phyloP scores from a whole-genome alignment of 2,888 invertebrate species.

The Eilema griseolum region DNA sequence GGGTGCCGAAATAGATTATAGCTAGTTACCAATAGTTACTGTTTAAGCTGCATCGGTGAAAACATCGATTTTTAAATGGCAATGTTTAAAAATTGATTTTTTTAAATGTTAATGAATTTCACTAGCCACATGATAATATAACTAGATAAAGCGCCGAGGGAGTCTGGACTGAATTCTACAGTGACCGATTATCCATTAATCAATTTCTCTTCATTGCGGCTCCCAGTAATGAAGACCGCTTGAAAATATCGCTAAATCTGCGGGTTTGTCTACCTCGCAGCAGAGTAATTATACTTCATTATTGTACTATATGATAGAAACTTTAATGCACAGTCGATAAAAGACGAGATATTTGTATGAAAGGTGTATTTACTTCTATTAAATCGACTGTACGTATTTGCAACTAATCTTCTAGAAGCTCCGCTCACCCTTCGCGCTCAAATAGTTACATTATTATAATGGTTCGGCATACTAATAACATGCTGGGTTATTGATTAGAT shows the following conservation, averaged over 20 bases:
- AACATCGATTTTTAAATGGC: too few species aligned
- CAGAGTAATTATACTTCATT: background rate
- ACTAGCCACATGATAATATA: background rate
- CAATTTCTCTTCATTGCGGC: conserved; percentile 1
- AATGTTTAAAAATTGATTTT: too few species aligned
- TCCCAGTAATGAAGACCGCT: background rate
- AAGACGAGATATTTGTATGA: background rate
- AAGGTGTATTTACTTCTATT: too few species aligned
- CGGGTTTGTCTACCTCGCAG: background rate
- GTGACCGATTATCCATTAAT: conserved; percentile 1
- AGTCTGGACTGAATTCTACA: background rate
- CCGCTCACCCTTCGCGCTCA: too few species aligned
- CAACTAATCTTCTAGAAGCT: too few species aligned
- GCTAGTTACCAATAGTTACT: too few species aligned
- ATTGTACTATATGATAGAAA: background rate
- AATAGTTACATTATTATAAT: too few species aligned
- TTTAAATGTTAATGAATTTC: background rate
- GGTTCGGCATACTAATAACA: too few species aligned
- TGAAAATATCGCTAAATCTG: conserved; percentile 4
- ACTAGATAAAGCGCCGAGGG: background rate
- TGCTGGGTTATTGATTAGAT: too few species aligned
- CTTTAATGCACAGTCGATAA: background rate
- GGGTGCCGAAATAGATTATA: too few species aligned
- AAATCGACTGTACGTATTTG: too few species aligned
- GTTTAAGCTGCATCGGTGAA: too few species aligned